Evolutionary conservation across 2,113 vertebrate genomes (phyloP).

Genomic region (Carassius gibelio): DNA sequence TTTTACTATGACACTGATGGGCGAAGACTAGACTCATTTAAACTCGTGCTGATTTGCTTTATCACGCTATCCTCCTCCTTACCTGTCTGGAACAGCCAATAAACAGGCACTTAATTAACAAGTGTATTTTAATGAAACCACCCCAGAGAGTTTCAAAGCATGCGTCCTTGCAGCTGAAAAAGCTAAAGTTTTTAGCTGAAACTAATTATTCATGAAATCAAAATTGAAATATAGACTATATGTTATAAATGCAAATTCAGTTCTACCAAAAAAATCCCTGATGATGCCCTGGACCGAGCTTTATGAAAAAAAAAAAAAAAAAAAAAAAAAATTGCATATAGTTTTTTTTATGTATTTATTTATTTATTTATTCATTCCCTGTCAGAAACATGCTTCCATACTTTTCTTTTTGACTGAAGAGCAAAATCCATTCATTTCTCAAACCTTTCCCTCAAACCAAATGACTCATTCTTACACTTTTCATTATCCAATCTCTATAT

Average conservation of each 20-base stretch:
- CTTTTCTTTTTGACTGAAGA: neutral
- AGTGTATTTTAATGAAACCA: constrained; percentile 41
- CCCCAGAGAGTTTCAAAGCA: neutral
- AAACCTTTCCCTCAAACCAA: neutral
- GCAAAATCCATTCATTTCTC: neutral
- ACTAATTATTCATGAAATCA: neutral
- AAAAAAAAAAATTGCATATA: too few species aligned
- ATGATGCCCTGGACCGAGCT: too few species aligned
- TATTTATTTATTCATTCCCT: too few species aligned
- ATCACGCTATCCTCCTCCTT: neutral
- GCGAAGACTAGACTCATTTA: neutral
- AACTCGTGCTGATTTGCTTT: neutral
- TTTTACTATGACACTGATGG: constrained; percentile 19
- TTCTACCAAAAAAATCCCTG: too few species aligned
- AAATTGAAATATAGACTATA: neutral
- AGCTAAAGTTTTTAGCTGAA: neutral
- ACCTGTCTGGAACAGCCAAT: constrained; percentile 21
- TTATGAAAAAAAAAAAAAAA: too few species aligned
- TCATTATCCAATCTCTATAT: neutral
- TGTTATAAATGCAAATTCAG: neutral
- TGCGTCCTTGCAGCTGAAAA: neutral
- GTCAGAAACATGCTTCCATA: too few species aligned
- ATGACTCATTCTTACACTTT: neutral
- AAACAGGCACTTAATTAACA: constrained; percentile 26
- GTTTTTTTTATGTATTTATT: too few species aligned